A percentile compares a stretch with the other conserved stretches of the same genome.
phyloP scores from a whole-genome alignment of 53 echinoderm and acorn worm species.

The Actinopyga echinites region DNA sequence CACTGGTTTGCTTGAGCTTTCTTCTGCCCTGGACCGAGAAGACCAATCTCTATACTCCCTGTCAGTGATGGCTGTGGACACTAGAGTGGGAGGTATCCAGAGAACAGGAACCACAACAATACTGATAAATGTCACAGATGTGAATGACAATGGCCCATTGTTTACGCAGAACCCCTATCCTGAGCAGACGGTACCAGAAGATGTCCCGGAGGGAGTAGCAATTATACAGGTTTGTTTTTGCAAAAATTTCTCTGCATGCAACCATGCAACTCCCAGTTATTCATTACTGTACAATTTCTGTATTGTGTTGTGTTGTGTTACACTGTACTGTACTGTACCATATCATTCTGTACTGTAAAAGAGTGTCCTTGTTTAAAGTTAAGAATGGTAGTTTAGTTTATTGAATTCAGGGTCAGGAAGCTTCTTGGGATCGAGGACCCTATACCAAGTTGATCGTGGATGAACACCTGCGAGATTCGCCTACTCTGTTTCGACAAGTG shows the following conservation, averaged over 20 bases:
- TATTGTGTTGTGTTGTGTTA: neutral
- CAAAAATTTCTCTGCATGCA: neutral
- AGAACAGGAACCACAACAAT: slow-evolving; percentile 57
- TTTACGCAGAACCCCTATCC: slow-evolving; percentile 52
- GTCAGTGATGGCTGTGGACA: slow-evolving; percentile 65
- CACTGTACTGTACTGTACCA: neutral
- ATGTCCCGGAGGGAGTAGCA: neutral
- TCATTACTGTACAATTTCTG: neutral
- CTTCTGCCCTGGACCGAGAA: slow-evolving; percentile 71
- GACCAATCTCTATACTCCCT: slow-evolving; percentile 59
- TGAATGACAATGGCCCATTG: slow-evolving; percentile 84
- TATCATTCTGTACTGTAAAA: neutral
- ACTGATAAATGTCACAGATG: slow-evolving; percentile 70
- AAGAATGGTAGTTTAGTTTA: no score
- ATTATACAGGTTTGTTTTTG: slow-evolving; percentile 15
- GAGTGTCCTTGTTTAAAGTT: no score
- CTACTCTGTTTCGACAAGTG: no score
- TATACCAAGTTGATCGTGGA: no score
- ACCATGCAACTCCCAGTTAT: neutral
- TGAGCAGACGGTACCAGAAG: slow-evolving; percentile 15
- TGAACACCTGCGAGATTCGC: no score
- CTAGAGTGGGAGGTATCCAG: slow-evolving; percentile 19
- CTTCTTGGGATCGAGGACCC: no score
- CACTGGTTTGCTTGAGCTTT: slow-evolving; percentile 69
- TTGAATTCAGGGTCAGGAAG: no score